A percentile compares a stretch with the other conserved stretches of the same genome.
Evolutionary conservation across 2,888 invertebrate species (phyloP).

Genomic region (Cerastoderma edule): DNA sequence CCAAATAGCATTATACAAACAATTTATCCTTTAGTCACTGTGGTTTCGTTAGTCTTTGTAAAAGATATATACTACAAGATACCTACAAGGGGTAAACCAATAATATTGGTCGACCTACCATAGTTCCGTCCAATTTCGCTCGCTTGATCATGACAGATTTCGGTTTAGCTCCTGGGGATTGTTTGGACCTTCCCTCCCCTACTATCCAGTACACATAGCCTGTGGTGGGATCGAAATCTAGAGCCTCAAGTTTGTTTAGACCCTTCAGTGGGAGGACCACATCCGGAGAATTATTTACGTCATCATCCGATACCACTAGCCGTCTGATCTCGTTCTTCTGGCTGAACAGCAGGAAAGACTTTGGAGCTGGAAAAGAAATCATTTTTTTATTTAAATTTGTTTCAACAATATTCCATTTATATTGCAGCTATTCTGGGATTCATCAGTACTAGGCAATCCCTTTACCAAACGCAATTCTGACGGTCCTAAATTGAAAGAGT

Average conservation of each 20-base stretch:
- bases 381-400: background rate
- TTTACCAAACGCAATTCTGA: too few relatives aligned
- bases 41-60: too few relatives aligned
- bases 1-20: too few relatives aligned
- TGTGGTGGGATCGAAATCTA: constrained; percentile 93
- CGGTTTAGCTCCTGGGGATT: background rate
- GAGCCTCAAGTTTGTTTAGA: constrained; percentile 93
- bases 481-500: too few relatives aligned
- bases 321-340: constrained; percentile 93
- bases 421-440: too few relatives aligned
- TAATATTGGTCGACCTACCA: constrained; percentile 65
- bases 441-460: too few relatives aligned
- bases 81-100: too few relatives aligned
- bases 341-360: constrained; percentile 93
- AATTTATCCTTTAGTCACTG: too few relatives aligned
- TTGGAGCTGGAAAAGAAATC: constrained; percentile 86
- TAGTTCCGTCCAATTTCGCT: constrained; percentile 91
- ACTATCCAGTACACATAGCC: constrained; percentile 90
- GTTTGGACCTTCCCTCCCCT: constrained; percentile 81
- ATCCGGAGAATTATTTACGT: constrained; percentile 89
- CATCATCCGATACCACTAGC: constrained; percentile 87
- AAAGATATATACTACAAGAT: too few relatives aligned
- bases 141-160: constrained; percentile 89
- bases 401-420: background rate
- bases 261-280: constrained; percentile 92